phyloP scores from a whole-genome alignment of 2,797 vertebrate species.

The Sus cebifrons region DNA sequence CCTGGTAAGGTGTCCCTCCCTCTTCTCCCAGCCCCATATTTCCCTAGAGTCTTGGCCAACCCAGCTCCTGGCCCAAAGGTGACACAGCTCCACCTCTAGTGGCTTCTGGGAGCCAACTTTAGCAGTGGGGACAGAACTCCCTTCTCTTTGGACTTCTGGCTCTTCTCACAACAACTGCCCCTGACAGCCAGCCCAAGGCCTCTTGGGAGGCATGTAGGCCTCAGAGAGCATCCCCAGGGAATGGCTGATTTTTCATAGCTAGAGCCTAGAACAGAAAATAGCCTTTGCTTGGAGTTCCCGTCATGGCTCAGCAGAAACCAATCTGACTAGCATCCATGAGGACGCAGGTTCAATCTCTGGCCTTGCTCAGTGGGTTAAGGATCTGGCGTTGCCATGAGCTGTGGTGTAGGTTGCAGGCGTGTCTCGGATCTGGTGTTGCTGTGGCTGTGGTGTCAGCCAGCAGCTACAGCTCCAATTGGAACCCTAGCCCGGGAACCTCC shows the following conservation, averaged over 20 bases:
- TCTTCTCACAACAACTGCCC: not conserved
- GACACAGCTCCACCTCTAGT: not conserved
- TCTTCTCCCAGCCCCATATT: not conserved
- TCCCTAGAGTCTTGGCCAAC: not conserved
- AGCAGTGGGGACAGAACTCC: not conserved
- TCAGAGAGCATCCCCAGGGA: not conserved
- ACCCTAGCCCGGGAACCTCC: too few relatives aligned
- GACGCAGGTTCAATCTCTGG: too few relatives aligned
- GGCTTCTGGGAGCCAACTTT: not conserved
- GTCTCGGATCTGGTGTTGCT: too few relatives aligned
- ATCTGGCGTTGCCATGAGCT: too few relatives aligned
- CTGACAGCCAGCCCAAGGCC: not conserved
- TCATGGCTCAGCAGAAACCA: too few relatives aligned
- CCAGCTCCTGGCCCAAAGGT: not conserved
- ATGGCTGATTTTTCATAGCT: not conserved
- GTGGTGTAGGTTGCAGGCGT: too few relatives aligned
- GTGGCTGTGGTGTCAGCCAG: too few relatives aligned
- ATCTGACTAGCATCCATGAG: too few relatives aligned
- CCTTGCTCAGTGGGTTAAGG: too few relatives aligned
- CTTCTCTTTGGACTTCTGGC: not conserved
- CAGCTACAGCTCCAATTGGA: too few relatives aligned
- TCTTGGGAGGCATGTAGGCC: not conserved
- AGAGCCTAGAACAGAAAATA: not conserved
- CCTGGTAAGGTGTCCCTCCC: constrained; percentile 92
- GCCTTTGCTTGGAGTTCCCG: not conserved